Conservation (phyloP, 2,113 vertebrate species). For the Limanda limanda region DNA sequence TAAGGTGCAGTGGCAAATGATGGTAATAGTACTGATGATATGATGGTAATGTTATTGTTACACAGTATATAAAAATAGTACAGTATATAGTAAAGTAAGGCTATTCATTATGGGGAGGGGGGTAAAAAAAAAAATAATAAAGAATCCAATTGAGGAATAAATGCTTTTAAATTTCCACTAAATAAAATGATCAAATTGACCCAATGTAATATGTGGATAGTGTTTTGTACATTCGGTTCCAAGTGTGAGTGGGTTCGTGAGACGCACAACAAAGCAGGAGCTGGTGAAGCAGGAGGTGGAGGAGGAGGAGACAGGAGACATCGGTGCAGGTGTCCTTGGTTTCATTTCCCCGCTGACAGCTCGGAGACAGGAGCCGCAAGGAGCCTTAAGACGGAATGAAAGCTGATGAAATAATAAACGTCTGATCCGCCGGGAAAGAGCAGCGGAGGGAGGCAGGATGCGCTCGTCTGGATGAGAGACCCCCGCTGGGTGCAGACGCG, state of each 20-base stretch:
- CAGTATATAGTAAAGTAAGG: no score
- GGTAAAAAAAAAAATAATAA: no score
- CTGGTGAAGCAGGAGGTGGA: neutral
- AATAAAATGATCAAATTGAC: no score
- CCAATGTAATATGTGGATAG: no score
- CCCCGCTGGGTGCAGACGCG: conserved; percentile 74
- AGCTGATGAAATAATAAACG: conserved; percentile 66
- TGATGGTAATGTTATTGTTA: no score
- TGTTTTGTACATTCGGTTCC: neutral
- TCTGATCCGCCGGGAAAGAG: conserved; percentile 59
- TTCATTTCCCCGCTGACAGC: conserved; percentile 53
- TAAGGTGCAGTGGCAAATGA: no score
- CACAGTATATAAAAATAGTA: no score
- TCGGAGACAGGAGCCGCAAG: conserved; percentile 63
- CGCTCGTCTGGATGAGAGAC: conserved; percentile 72
- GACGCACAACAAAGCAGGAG: conserved; percentile 31
- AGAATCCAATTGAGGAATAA: no score
- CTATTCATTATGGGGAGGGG: no score
- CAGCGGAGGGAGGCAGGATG: conserved; percentile 35
- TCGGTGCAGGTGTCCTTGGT: conserved; percentile 75
- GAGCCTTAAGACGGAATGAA: conserved; percentile 53
- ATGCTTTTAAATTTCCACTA: no score
- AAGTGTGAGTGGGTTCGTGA: neutral
- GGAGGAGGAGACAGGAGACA: conserved; percentile 15
- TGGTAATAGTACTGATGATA: no score